These are phyloP conservation scores for Drosophila algonquin DNA, from an alignment of 2,888 invertebrate species.

Conservation along the genomic window DNA sequence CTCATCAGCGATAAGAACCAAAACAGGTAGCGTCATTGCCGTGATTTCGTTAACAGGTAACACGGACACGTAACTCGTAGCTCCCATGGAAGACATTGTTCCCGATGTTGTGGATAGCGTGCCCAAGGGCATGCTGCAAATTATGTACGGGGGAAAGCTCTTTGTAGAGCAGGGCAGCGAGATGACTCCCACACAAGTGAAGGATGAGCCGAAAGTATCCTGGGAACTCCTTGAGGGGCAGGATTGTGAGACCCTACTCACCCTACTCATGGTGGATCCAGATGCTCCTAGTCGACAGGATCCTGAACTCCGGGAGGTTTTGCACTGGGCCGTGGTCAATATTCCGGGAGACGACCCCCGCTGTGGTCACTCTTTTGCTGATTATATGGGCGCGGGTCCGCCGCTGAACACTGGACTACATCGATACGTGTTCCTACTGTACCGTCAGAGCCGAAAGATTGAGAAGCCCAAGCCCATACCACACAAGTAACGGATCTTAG, in stretches of 20 bases:
- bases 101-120: constrained; percentile 74
- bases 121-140: constrained; percentile 59
- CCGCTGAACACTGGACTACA: constrained; percentile 90
- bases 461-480: constrained; percentile 56
- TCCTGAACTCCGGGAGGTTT: constrained; percentile 93
- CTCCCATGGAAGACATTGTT: constrained; percentile 65
- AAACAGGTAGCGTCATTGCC: constrained; percentile 22
- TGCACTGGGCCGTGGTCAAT: constrained; percentile 96
- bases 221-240: constrained; percentile 63
- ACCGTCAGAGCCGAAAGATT: constrained; percentile 86
- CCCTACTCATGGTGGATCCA: constrained; percentile 87
- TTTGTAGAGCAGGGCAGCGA: constrained; percentile 87
- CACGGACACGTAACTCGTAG: constrained; percentile 17
- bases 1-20: constrained; percentile 48
- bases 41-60: constrained; percentile 17
- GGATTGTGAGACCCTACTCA: constrained; percentile 59
- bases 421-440: constrained; percentile 92
- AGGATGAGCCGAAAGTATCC: constrained; percentile 74
- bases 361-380: constrained; percentile 89
- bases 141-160: constrained; percentile 80
- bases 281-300: constrained; percentile 93
- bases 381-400: constrained; percentile 93
- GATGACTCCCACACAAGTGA: constrained; percentile 88
- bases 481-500: constrained; percentile 55
- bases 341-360: constrained; percentile 89